A percentile compares a stretch with the other conserved stretches of the same genome.
Conservation (phyloP, 1,140 invertebrate species). For the Drosophila neocordata region DNA sequence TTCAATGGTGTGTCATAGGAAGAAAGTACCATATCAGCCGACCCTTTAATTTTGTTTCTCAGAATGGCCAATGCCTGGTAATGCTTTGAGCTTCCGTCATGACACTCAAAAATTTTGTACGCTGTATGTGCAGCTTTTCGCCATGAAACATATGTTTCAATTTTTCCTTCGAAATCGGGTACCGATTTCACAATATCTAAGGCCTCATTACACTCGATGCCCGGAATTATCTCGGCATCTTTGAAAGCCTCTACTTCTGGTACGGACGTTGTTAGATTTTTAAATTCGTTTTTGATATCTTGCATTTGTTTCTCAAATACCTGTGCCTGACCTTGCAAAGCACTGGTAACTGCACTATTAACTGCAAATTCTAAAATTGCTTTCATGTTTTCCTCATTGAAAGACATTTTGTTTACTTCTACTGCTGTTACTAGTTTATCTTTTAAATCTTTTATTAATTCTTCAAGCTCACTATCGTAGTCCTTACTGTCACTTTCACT, state of each 20-base stretch:
- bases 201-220: not conserved
- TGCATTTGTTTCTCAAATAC: too few relatives aligned
- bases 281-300: not conserved
- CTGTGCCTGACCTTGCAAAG: not conserved
- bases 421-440: not conserved
- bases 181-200: not conserved
- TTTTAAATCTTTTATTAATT: not conserved
- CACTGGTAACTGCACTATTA: not conserved
- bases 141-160: not conserved
- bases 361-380: not conserved
- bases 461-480: not conserved
- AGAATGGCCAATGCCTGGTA: not conserved
- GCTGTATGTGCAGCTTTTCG: not conserved
- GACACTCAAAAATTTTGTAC: not conserved
- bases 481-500: not conserved
- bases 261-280: not conserved
- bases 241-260: not conserved
- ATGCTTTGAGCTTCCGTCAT: not conserved
- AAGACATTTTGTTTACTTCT: not conserved
- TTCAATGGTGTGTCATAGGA: too few relatives aligned
- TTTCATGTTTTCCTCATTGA: not conserved
- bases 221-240: not conserved
- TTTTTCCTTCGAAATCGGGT: not conserved
- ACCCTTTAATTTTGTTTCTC: too few relatives aligned
- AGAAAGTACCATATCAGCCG: too few relatives aligned